Percentiles rank a stretch among this genome's conserved stretches.
These are phyloP conservation scores for Diachasma alloeum DNA, from an alignment of 1,140 invertebrate genomes.

Conservation along the genomic window DNA sequence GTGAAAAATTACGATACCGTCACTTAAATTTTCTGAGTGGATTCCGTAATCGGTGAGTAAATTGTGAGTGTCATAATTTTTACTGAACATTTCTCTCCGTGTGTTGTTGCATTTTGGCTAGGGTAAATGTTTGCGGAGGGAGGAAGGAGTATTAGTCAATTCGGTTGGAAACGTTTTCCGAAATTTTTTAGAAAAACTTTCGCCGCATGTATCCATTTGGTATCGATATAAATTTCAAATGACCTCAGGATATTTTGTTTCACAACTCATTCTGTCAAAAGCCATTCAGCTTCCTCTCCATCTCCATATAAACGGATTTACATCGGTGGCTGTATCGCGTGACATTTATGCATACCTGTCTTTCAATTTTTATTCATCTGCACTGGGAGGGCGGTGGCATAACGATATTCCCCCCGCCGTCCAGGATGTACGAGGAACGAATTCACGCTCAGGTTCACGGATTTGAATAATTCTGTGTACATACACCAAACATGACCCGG, in stretches of 20 bases:
- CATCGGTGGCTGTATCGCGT: not conserved
- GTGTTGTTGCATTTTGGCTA: not conserved
- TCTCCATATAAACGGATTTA: constrained; percentile 4
- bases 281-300: not conserved
- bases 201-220: no score
- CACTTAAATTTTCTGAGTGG: no score
- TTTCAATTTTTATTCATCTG: constrained; percentile 1
- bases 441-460: constrained; percentile 9
- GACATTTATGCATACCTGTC: not conserved
- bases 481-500: constrained; percentile 4
- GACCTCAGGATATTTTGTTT: not conserved
- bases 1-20: no score
- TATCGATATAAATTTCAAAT: not conserved
- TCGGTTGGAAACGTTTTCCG: no score
- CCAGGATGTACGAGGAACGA: not conserved
- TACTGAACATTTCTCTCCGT: no score
- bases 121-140: no score
- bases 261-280: not conserved
- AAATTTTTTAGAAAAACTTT: no score
- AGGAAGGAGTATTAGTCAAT: no score
- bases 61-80: no score
- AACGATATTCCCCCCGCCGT: not conserved
- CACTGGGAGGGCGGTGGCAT: not conserved
- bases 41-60: no score
- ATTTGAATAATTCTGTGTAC: constrained; percentile 8